These are phyloP conservation scores for Eupithecia abbreviata DNA, from an alignment of 2,888 invertebrate genomes.

Conservation along the genomic window DNA sequence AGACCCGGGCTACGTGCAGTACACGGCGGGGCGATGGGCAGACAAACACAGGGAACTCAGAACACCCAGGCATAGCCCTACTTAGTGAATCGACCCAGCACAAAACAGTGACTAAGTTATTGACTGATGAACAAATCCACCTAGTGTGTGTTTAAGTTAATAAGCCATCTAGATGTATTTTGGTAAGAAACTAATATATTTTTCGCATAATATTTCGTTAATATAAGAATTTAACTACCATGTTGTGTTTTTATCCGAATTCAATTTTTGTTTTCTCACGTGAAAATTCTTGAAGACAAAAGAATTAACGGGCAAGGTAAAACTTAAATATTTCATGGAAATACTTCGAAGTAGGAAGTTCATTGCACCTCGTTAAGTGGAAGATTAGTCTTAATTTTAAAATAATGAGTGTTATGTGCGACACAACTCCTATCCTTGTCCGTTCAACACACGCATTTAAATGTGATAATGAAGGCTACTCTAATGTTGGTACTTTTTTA, in stretches of 20 bases:
- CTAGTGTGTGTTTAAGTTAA: slow-evolving; percentile 53
- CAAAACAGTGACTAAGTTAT: slow-evolving; percentile 31
- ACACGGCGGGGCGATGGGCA: slow-evolving; percentile 88
- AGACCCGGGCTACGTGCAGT: slow-evolving; percentile 89
- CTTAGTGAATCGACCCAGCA: slow-evolving; percentile 41
- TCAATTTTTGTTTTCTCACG: slow-evolving; percentile 57
- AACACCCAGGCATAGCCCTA: slow-evolving; percentile 84
- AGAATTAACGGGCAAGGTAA: slow-evolving; percentile 63
- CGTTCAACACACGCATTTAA: slow-evolving; percentile 22
- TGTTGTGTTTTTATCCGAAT: slow-evolving; percentile 57
- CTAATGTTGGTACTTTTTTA: slow-evolving; percentile 32
- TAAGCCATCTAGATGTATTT: slow-evolving; percentile 49
- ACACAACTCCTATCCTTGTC: slow-evolving; percentile 51
- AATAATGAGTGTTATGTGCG: slow-evolving; percentile 68
- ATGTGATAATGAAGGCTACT: slow-evolving; percentile 35
- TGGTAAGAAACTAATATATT: slow-evolving; percentile 55
- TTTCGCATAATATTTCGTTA: slow-evolving; percentile 50
- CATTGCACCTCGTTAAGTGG: slow-evolving; percentile 70
- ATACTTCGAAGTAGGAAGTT: slow-evolving; percentile 68
- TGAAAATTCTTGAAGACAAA: slow-evolving; percentile 63
- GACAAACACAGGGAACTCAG: slow-evolving; percentile 76
- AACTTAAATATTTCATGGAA: slow-evolving; percentile 57
- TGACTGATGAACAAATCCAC: slow-evolving; percentile 57
- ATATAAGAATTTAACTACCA: slow-evolving; percentile 53
- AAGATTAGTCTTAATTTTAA: slow-evolving; percentile 76